Evolutionary conservation across 30 jellyfish, hydroid and myxozoan species (phyloP).

Genomic region (Mastigias papua): DNA sequence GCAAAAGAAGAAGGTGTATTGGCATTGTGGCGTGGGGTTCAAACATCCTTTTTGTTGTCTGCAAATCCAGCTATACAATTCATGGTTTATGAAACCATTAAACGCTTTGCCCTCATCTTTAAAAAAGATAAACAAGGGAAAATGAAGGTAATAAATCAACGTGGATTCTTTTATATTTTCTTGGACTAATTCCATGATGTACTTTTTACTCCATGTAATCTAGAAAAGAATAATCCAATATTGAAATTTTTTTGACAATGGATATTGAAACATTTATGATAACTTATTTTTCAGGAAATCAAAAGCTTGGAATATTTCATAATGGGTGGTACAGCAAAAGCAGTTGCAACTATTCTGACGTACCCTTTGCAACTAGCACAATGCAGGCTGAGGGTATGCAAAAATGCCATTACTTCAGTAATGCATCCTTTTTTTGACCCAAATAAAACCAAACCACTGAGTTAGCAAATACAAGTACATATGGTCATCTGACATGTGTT

Average conservation of each 20-base stretch:
- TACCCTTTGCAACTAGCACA: constrained; percentile 95
- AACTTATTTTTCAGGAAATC: constrained; percentile 62
- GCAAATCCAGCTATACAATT: constrained; percentile 98
- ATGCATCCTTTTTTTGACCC: no score
- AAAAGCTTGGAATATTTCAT: constrained; percentile 77
- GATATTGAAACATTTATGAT: not conserved
- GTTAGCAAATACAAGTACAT: no score
- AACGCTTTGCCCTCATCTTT: constrained; percentile 63
- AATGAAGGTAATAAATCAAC: constrained; percentile 9
- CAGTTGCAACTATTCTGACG: constrained; percentile 95
- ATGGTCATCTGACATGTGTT: no score
- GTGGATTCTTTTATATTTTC: not conserved
- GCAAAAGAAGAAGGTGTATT: constrained; percentile 88
- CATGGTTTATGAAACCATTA: constrained; percentile 91
- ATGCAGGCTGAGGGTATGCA: constrained; percentile 86
- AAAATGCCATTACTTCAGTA: no score
- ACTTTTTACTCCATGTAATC: not conserved
- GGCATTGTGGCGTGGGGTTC: constrained; percentile 95
- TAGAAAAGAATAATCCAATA: not conserved
- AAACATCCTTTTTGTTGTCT: constrained; percentile 83
- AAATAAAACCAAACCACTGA: no score
- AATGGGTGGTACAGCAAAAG: constrained; percentile 96
- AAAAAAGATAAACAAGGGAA: constrained; percentile 35
- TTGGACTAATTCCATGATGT: not conserved
- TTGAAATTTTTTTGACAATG: not conserved